These are phyloP conservation scores for Odontophorus gujanensis DNA, from an alignment of 2,113 vertebrate species.

Conservation along the genomic window DNA sequence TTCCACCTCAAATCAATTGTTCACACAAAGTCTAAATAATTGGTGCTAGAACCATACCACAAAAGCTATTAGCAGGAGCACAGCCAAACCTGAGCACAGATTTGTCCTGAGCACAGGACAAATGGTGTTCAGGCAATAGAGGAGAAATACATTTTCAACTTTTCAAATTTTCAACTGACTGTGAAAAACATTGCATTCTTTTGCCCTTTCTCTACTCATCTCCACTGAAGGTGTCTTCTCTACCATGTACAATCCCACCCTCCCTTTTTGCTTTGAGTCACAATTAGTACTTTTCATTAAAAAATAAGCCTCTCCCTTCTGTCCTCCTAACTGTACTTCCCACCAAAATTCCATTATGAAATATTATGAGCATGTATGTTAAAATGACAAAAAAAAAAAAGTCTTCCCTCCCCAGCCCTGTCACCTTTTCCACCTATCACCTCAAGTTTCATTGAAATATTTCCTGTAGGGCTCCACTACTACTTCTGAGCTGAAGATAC, in stretches of 20 bases:
- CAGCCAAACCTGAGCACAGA: background rate
- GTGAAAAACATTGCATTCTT: background rate
- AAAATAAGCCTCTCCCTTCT: constrained; percentile 70
- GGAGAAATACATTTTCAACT: background rate
- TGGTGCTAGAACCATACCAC: constrained; percentile 24
- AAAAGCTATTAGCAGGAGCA: background rate
- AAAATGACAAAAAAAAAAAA: constrained; percentile 34
- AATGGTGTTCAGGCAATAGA: background rate
- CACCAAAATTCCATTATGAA: constrained; percentile 75
- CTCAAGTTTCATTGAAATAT: constrained; percentile 16
- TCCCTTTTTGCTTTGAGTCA: constrained; percentile 39
- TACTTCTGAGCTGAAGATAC: background rate
- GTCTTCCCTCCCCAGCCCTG: background rate
- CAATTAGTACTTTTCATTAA: constrained; percentile 73
- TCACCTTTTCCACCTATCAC: constrained; percentile 10
- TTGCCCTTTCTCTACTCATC: background rate
- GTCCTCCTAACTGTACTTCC: constrained; percentile 74
- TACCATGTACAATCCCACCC: background rate
- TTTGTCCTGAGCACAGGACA: background rate
- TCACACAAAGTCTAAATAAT: constrained; percentile 22
- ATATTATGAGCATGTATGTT: constrained; percentile 62
- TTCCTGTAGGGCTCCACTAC: background rate
- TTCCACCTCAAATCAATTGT: background rate
- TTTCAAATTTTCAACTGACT: background rate
- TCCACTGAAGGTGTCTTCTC: constrained; percentile 38